Evolutionary conservation across 2,888 invertebrate genomes (phyloP).

Genomic region (Ennomos erosarius): DNA sequence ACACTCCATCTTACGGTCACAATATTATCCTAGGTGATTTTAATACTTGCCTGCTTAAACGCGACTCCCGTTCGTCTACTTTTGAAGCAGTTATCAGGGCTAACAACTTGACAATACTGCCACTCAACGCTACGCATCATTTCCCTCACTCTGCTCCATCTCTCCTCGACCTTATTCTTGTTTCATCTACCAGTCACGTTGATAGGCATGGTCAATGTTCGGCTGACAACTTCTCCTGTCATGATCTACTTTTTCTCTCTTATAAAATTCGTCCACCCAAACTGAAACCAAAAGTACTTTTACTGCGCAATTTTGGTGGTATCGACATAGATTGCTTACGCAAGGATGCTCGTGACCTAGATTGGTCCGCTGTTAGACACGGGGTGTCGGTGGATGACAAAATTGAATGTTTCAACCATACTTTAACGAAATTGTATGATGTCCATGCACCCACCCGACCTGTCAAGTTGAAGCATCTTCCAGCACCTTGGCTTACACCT

Average conservation of each 20-base stretch:
- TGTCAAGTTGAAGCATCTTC: background rate
- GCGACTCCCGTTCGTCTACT: conserved; percentile 3
- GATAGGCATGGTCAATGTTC: conserved; percentile 19
- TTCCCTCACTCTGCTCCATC: conserved; percentile 11
- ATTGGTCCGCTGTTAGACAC: background rate
- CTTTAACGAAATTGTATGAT: background rate
- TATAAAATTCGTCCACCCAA: conserved; percentile 10
- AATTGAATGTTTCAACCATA: background rate
- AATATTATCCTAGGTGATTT: conserved; percentile 22
- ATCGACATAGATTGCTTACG: background rate
- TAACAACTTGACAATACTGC: conserved; percentile 14
- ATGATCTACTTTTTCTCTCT: background rate
- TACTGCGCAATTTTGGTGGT: background rate
- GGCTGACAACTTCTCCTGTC: conserved; percentile 5
- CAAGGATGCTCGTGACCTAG: background rate
- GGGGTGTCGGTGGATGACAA: background rate
- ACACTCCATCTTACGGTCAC: conserved; percentile 10
- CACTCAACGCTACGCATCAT: conserved; percentile 16
- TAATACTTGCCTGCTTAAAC: conserved; percentile 21
- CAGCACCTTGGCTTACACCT: background rate
- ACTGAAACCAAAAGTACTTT: background rate
- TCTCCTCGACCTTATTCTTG: conserved; percentile 13
- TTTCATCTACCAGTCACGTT: conserved; percentile 13
- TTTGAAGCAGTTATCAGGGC: background rate
- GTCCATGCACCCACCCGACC: conserved; percentile 1